Base-by-base conservation (phyloP, 2,888 invertebrate genomes). In the Cremastobaeus sp. region DNA sequence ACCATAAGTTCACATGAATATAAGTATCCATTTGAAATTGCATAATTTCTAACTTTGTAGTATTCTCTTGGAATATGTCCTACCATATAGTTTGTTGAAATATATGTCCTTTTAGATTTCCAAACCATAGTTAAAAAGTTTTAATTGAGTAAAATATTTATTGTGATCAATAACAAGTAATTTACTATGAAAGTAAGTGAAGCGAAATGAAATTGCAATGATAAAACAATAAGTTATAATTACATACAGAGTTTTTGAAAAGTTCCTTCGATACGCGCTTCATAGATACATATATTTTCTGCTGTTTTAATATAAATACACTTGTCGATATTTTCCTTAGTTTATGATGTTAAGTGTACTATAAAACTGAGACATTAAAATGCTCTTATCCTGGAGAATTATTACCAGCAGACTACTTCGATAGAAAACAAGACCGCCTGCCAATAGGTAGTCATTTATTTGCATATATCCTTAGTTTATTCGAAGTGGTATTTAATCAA, bases 351-450 rank as follows among this genome's bases (percentile, higher is more conserved):
- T 59, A 35, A 60, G 32, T 48, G 32, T 35, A 28, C 47, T 48
- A 48, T 48, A 39, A 48, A 60, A 60, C 60, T 60, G 60, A 60
- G 60, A 48, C 60, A 60, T 60, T 60, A 60, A 60, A 47, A 60
- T 48, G 45, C 60, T 48, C 60, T 60, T 60, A 48, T 43, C 34
- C 43, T 30, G 14, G 5, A 39, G 30, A 60, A 47, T 60, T 60
- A 48, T 30, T 60, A 14, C 48, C 30, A 30, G 20, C 28, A 28
- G 45, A 48, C 35, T 37, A 60, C 48, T 28, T 60, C 14, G 21
- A 48, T 48, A 47, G 30, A 39, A 48, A 37, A 39, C 60, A 35
- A 35, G 60, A 35, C 35, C 37, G 59, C 59, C 59, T 59, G 59
- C 37, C 59, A 47, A 47, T 59, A 59, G 59, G 59, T 47, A 59